Evolutionary conservation across 2,113 vertebrate species (phyloP).

Genomic region (Myxocyprinus asiaticus): DNA sequence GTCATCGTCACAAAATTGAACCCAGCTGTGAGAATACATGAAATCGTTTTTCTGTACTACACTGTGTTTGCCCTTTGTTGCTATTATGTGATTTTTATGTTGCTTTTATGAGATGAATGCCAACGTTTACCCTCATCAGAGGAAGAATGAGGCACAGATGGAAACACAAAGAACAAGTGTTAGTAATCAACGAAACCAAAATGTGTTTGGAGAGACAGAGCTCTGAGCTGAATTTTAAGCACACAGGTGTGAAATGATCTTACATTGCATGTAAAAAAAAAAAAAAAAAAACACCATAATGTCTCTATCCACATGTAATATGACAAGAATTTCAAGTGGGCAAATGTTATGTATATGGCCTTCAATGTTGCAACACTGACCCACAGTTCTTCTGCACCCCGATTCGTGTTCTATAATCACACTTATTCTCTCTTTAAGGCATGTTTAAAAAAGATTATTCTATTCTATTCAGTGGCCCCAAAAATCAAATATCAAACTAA

Average conservation of each 20-base stretch:
- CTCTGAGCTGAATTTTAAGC: conserved; percentile 17
- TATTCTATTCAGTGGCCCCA: too few relatives aligned
- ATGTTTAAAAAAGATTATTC: too few relatives aligned
- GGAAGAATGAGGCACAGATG: conserved; percentile 3
- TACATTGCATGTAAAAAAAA: neutral
- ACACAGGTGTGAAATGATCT: neutral
- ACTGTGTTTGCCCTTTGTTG: neutral
- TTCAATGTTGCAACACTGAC: neutral
- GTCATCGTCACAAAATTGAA: neutral
- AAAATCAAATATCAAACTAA: too few relatives aligned
- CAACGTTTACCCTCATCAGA: neutral
- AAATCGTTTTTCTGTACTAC: neutral
- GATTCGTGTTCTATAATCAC: too few relatives aligned
- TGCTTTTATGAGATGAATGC: neutral
- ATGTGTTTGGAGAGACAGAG: neutral
- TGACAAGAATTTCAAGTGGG: neutral
- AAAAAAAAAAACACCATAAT: neutral
- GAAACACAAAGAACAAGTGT: neutral
- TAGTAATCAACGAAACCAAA: neutral
- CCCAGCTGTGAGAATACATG: neutral
- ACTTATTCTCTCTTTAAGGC: too few relatives aligned
- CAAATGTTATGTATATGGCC: neutral
- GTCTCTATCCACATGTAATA: neutral
- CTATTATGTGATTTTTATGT: neutral
- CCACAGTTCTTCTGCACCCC: too few relatives aligned